phyloP scores from a whole-genome alignment of 2,113 vertebrate genomes.

The Indri indri region DNA sequence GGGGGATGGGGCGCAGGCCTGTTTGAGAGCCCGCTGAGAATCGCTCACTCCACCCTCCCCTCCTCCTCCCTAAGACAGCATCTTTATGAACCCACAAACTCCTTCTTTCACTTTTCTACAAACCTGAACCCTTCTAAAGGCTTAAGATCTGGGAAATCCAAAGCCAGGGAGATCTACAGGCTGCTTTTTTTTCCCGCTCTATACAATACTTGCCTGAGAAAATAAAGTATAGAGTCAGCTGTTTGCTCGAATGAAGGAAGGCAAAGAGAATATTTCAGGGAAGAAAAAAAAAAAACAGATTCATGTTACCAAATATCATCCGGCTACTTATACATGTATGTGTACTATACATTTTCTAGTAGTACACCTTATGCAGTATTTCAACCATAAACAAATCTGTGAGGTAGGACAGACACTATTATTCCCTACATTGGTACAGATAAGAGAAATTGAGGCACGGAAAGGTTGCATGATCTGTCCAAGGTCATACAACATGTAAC shows the following conservation, averaged over 20 bases:
- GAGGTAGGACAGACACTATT: not conserved
- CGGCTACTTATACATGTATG: not conserved
- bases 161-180: not conserved
- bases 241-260: not conserved
- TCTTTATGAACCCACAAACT: not conserved
- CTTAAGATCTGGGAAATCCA: not conserved
- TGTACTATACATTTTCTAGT: not conserved
- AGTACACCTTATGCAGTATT: not conserved
- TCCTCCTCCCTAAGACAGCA: not conserved
- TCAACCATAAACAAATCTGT: not conserved
- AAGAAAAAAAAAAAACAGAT: not conserved
- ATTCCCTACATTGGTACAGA: not conserved
- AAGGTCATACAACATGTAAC: not conserved
- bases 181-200: not conserved
- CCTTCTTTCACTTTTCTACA: not conserved
- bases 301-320: not conserved
- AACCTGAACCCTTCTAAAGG: not conserved
- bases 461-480: not conserved
- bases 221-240: not conserved
- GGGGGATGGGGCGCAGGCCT: too few relatives aligned
- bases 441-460: not conserved
- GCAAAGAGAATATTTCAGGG: not conserved
- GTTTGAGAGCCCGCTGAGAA: not conserved
- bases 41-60: accelerated
- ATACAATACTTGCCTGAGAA: not conserved